Evolutionary conservation across 2,113 vertebrate genomes (phyloP), one percentile per base, ranked within the genome.

Genomic region (Clarias gariepinus): DNA sequence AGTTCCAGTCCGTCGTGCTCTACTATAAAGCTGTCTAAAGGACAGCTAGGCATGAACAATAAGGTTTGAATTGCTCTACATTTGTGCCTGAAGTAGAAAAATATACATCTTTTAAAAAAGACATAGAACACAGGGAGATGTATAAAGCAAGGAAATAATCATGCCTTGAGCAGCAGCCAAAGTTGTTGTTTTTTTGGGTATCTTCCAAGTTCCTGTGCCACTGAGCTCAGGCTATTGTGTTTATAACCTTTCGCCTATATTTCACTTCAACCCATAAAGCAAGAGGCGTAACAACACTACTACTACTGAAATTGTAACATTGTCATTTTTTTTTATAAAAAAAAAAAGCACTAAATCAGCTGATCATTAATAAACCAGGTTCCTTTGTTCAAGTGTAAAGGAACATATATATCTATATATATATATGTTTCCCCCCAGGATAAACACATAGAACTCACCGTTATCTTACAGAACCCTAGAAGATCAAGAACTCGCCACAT

Each of bases 221-320:
- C 3, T 2, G 7, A 41, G 74, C 18, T 53, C 36, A 0, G 19
- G n/a, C 86, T 83, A 81, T 88, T 89, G 89, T 90, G 63, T 33
- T 60, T 3, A 2, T 61, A 85, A 94, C 91, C 93, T 94, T 93
- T 95, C 57, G 91, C 93, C 92, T 79, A 94, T 47, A 91, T 94
- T 69, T 66, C 30, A 25, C 23, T 73, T 4, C 36, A 18, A 28
- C 52, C 16, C 33, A 63, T 4, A 2, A 8, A 12, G 23, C 47
- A 13, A 73, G 61, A 53, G 52, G 11, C 13, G 25, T 11, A 60
- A 15, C 53, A 69, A 19, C 63, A n/a, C n/a, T n/a, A 30, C 2
- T 21, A 41, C 23, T 58, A 77, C 11, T 33, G 15, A 47, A 47
- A 47, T 7, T 47, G 47, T 41, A 2, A 36, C 33, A 36, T 3